A percentile compares a stretch with the other conserved stretches of the same genome.
These are phyloP conservation scores for Dipodomys merriami DNA, from an alignment of 2,113 vertebrate species.

Conservation along the genomic window DNA sequence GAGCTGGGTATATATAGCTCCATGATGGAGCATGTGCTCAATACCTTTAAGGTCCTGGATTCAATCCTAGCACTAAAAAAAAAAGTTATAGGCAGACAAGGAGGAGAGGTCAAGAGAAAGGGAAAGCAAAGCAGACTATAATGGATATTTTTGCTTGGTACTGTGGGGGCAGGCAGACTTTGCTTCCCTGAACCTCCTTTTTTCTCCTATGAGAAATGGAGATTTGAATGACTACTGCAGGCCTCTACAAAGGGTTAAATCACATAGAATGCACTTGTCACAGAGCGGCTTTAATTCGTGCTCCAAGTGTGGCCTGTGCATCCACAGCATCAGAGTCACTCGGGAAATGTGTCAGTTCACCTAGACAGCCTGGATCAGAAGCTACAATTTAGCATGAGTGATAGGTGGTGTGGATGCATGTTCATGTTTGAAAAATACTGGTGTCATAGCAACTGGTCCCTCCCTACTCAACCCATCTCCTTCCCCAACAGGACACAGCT, in stretches of 20 bases:
- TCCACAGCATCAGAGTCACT: neutral
- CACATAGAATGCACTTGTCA: neutral
- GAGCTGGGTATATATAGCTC: neutral
- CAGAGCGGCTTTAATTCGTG: neutral
- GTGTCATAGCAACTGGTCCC: neutral
- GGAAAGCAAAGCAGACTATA: neutral
- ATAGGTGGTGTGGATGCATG: neutral
- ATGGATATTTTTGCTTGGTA: neutral
- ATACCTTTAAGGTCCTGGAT: neutral
- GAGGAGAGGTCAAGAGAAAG: neutral
- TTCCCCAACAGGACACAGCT: slow-evolving; percentile 92
- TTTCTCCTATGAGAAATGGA: neutral
- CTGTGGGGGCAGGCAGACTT: neutral
- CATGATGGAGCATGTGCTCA: too few relatives aligned
- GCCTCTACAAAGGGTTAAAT: neutral
- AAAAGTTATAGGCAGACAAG: neutral
- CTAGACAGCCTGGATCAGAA: neutral
- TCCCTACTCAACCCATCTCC: slow-evolving; percentile 61
- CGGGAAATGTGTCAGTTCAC: neutral
- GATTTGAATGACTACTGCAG: neutral
- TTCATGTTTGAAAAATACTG: neutral
- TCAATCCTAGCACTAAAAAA: neutral
- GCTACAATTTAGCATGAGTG: neutral
- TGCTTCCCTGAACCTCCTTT: slow-evolving; percentile 13
- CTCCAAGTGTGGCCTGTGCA: neutral